Conservation (phyloP, 2,888 invertebrate species). For the Calephelis perditalis region DNA sequence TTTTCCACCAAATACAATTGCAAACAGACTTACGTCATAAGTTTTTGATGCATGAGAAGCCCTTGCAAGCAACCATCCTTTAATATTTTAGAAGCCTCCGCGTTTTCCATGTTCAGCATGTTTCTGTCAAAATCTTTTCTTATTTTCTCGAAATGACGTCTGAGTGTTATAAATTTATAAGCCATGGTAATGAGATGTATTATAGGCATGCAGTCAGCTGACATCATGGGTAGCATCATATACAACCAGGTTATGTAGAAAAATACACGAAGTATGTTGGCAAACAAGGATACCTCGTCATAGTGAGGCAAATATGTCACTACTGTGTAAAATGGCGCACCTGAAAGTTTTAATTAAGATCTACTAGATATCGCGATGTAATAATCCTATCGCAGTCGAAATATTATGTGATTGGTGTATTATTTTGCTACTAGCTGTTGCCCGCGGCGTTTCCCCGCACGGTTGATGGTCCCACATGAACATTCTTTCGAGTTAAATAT, state of each 20-base stretch:
- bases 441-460: no score
- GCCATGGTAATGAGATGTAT: constrained; percentile 54
- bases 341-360: constrained; percentile 33
- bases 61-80: constrained; percentile 51
- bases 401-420: no score
- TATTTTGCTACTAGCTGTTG: no score
- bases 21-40: constrained; percentile 47
- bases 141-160: constrained; percentile 50
- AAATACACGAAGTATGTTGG: constrained; percentile 49
- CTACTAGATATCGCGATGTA: no score
- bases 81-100: constrained; percentile 42
- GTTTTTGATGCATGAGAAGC: constrained; percentile 57
- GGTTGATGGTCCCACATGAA: no score
- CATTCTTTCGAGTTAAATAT: no score
- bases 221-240: constrained; percentile 70
- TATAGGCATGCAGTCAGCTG: constrained; percentile 63
- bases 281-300: constrained; percentile 44
- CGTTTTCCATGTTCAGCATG: constrained; percentile 36
- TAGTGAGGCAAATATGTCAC: constrained; percentile 61
- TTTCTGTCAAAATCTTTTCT: constrained; percentile 44
- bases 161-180: constrained; percentile 56
- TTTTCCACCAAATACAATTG: neutral
- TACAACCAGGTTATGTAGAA: constrained; percentile 63
- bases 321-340: constrained; percentile 61
- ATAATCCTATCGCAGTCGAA: no score